Base-by-base conservation (phyloP, 2,113 vertebrate species). In the Microtus montanus region DNA sequence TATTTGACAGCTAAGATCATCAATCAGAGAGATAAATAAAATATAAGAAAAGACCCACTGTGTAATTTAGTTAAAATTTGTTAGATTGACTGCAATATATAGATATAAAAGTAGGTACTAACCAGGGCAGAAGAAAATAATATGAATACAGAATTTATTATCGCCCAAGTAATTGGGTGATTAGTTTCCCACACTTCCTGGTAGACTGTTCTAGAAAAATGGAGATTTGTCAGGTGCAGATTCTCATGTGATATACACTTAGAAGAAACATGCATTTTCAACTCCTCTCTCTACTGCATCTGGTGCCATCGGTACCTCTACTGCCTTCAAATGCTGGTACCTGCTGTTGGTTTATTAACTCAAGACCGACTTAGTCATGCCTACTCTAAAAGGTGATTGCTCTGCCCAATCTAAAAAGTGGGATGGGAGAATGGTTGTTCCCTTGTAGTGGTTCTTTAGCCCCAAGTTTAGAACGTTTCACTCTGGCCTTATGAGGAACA, bases 41-140 rank as follows among this genome's bases (percentile, higher is more conserved):
- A 79, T 73, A 54, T 61, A 82, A 79, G 89, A 52, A 80, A 77
- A 95, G 7, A 1, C 78, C 14, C 83, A 35, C 49, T 74, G 30
- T 88, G 15, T n/a, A 66, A 54, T 74, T 94, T 47, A 75, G n/a
- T 91, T 84, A 38, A 94, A 77, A 7, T 93, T 66, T 44, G 54
- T 75, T 90, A 78, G 49, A 30, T 83, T 87, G 91, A 22, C 47
- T 28, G 6, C 4, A 92, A 54, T 73, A 58, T 61, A 61, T 61
- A 77, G 82, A 78, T 71, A 22, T 38, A 61, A 47, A 61, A 63
- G 35, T 78, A 54, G 41, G 92, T 82, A 24, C 52, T 93, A 22
- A 33, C 7, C 33, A 47, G 26, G 26, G 5, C 10, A 95, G 64
- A 93, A 79, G 2, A 83, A 68, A 92, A 58, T 15, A 90, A 5